Conservation (phyloP, 2,888 invertebrate species). For the Allygus modestus region DNA sequence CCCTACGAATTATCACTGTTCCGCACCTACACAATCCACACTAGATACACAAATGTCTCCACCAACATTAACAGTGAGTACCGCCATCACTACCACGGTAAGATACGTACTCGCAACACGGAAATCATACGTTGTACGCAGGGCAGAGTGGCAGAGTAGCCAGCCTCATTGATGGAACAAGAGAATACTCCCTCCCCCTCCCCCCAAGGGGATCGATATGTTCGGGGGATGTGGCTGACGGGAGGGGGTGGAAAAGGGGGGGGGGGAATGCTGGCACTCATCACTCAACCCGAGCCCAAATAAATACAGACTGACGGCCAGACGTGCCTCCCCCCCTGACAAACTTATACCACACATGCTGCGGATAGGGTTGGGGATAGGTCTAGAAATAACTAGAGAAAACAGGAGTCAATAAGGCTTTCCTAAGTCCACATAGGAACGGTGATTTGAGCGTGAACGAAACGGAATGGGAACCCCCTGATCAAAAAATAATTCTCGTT, state of each 20-base stretch:
- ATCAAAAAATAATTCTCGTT: too few relatives aligned
- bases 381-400: constrained; percentile 4
- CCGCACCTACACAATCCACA: too few relatives aligned
- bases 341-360: constrained; percentile 22
- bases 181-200: background rate
- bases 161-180: background rate
- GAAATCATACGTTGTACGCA: constrained; percentile 8
- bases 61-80: too few relatives aligned
- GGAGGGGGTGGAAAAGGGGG: background rate
- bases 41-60: too few relatives aligned
- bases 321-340: constrained; percentile 9
- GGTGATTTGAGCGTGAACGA: background rate
- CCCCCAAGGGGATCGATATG: background rate
- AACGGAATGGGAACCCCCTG: background rate
- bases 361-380: background rate
- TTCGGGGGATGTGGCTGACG: background rate
- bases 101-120: background rate
- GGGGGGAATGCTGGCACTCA: background rate
- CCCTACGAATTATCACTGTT: background rate
- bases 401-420: background rate
- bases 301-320: constrained; percentile 27
- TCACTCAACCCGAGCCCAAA: constrained; percentile 26
- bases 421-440: background rate
- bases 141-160: background rate
- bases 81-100: background rate